Base-by-base conservation (phyloP, 2,888 invertebrate genomes). In the Trissolcus brochymenae region DNA sequence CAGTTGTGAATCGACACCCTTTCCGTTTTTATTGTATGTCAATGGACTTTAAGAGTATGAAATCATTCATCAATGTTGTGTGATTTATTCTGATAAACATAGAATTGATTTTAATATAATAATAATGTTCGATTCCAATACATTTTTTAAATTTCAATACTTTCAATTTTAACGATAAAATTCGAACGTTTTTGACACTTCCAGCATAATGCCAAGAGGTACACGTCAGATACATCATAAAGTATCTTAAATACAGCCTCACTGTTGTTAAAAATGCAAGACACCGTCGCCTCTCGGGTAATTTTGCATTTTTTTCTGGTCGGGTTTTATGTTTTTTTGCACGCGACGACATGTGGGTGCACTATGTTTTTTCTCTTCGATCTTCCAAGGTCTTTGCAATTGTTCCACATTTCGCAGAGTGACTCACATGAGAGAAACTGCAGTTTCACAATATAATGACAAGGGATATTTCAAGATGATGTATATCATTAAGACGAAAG, bases 181-280 rank as follows among this genome's bases (percentile, higher is more conserved):
- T 51, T 53, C 17, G 46, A 50, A n/a, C 49, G 9, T 0, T 35
- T 35, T 60, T 68, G 17, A 57, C 53, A 50, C 41, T 40, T 19
- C 9, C 9, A 35, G 35, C 1, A 9, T 35, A 35, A 35, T 29
- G 7, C 29, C 29, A 49, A 9, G 7, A 11, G 17, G 3, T 3
- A 13, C 4, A 21, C 16, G 17, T 19, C 21, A 17, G 9, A 51
- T 29, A 50, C 53, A 55, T 71, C 78, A 60, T 78, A 78, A 78
- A 78, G 60, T 57, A 65, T 64, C 68, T 76, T 75, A 75, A 78
- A 78, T 78, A 78, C 67, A 55, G 75, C 75, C 64, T 46, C 55
- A 56, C 68, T 9, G 9, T 35, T 9, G 35, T 1, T 68, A 57
- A 72, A 65, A 16, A 67, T 76, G 61, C 79, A 71, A 65, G 9